Evolutionary conservation across 2,797 vertebrate species (phyloP), one percentile per base, ranked within the genome.

Genomic region (Pachyuromys duprasi): DNA sequence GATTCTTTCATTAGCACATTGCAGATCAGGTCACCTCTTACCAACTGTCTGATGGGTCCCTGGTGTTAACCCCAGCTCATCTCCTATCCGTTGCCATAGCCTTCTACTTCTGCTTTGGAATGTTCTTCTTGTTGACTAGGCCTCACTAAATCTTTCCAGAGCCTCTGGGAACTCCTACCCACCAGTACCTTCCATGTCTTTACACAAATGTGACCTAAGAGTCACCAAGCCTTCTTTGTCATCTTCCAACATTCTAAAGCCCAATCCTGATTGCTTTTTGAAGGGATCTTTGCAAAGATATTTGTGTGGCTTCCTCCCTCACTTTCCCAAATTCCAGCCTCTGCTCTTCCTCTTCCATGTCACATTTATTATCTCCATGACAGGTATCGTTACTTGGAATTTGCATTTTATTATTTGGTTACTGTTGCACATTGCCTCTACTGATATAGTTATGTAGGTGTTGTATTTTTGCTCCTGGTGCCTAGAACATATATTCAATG

Each of bases 121-220:
- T 22, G 8, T 8, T 57, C 4, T 26, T 55, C 3, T 1, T 53
- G 28, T 12, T 1, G 12, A 17, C 49, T 80, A n/a, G 26, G 14
- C 5, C 2, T 57, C 33, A 7, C 0, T 14, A 3, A 13, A 31
- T 36, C 11, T 7, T 0, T 22, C 14, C 28, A n/a, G 2, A 4
- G 1, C 8, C 31, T 9, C 60, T 26, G 2, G 22, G 15, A 76
- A 45, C 26, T 17, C 62, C 26, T 78, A 20, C 15, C 24, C 17
- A 18, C 4, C 3, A 3, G 24, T 42, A 24, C 8, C 12, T 18
- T 5, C 49, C 70, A 3, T 1, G 5, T 45, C 36, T 22, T 20
- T 49, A 36, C 45, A 89, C 55, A 53, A 55, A 89, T 67, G 24
- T 0, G 8, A 55, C 1, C 13, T 6, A 15, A 22, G 13, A 49